Base-by-base conservation (phyloP, 2,113 vertebrate genomes). In the Ceyx margarethae region DNA sequence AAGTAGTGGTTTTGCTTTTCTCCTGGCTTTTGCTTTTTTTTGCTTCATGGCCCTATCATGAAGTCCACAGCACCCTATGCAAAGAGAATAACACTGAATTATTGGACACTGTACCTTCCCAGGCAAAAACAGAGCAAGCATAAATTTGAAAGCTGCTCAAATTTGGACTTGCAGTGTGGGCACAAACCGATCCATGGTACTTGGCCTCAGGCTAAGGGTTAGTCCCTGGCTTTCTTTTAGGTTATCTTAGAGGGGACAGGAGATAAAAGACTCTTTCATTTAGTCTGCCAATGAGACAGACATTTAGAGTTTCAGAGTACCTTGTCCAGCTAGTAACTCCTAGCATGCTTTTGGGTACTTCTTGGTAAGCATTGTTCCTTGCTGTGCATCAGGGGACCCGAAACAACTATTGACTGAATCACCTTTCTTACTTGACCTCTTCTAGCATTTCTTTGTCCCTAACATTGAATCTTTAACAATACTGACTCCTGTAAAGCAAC, bases 391-490 rank as follows among this genome's bases (percentile, higher is more conserved):
- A 29, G 46, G 43, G 88, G 65, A 54, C 62, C 37, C 1, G 2
- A n/a, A 73, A 84, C 54, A 57, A 57, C 50, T 73, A 66, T 4
- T 4, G 37, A 65, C 62, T 67, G 56, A 50, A 74, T 54, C 6
- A 1, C 25, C 51, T 93, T 80, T 92, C 51, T 73, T 92, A 89
- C 73, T 60, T 95, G 91, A 92, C 64, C 72, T 82, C 60, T 87
- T 81, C 60, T 56, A 79, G 56, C 60, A 74, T 46, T 87, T 46
- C 64, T 89, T 66, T 77, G 60, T 92, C 0, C 0, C 67, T 58
- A 65, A 77, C 68, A 88, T 18, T 77, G 73, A 83, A 91, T 40
- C 31, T 95, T 74, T 62, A 92, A 94, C 79, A 69, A 80, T 89
- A 54, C 8, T 0, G 1, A 40, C n/a, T 37, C 42, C 46, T 66